These are phyloP conservation scores for Drosophila parvula DNA, from an alignment of 1,140 invertebrate genomes.

Conservation along the genomic window DNA sequence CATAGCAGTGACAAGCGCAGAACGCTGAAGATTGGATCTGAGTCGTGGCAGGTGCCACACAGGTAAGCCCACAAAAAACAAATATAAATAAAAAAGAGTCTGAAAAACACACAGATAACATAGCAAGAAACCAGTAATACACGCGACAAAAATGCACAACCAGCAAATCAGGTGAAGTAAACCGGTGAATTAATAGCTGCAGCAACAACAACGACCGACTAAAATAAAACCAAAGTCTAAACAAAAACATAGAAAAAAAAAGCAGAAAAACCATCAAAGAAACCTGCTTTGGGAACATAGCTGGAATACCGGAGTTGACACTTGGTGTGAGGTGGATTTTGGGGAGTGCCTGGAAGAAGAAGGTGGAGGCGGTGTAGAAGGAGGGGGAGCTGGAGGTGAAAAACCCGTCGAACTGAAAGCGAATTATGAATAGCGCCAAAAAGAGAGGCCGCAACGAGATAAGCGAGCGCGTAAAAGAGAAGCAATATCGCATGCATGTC, in stretches of 20 bases:
- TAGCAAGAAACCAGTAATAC: slow-evolving; percentile 65
- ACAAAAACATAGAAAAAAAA: slow-evolving; percentile 47
- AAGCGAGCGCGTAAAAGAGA: slow-evolving; percentile 31
- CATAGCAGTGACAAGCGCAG: slow-evolving; percentile 32
- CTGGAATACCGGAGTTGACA: slow-evolving; percentile 69
- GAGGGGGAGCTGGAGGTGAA: slow-evolving; percentile 27
- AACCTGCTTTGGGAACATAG: slow-evolving; percentile 72
- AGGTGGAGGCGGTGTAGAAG: not conserved
- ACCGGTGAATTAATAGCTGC: slow-evolving; percentile 71
- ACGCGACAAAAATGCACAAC: slow-evolving; percentile 76
- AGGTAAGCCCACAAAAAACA: slow-evolving; percentile 12
- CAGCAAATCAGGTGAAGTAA: slow-evolving; percentile 71
- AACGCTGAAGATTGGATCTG: slow-evolving; percentile 31
- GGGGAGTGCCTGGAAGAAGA: slow-evolving; percentile 23
- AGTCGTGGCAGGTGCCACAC: slow-evolving; percentile 20
- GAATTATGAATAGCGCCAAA: slow-evolving; percentile 57
- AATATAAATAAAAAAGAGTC: not conserved
- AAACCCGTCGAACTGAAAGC: slow-evolving; percentile 52
- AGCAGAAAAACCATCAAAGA: slow-evolving; percentile 52
- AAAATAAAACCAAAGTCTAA: slow-evolving; percentile 54
- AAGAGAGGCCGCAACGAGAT: slow-evolving; percentile 24
- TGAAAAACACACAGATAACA: slow-evolving; percentile 33
- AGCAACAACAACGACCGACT: slow-evolving; percentile 21
- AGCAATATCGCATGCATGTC: slow-evolving; percentile 75
- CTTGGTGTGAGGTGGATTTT: slow-evolving; percentile 29